Base-by-base conservation (phyloP, 2,797 vertebrate species). In the Lithobates pipiens region DNA sequence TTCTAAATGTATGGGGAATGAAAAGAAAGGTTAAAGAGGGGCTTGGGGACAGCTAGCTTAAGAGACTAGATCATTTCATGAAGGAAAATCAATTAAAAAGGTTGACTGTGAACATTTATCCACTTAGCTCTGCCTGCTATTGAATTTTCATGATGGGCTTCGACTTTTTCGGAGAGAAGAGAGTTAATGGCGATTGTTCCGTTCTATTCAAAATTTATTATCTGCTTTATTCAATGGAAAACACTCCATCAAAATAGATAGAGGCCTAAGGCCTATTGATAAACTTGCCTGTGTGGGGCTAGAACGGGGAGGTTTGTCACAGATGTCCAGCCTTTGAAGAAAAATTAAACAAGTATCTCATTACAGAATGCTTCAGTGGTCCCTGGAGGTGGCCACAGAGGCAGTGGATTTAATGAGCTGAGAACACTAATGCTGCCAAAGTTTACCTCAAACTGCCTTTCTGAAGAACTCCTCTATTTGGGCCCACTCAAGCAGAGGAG, bases 311-410 rank as follows among this genome's bases (percentile, higher is more conserved):
- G 95, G 95, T 96, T 95, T 96, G 97, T 98, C 97, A 97, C 98
- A 99, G 98, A 99, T 99, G 98, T 98, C 98, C 97, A 88, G 95
- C 95, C 96, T 99, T 98, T 98, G 97, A 99, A 99, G 97, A 97
- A 97, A 98, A 99, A 99, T 99, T 99, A 99, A 99, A 99, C 98
- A 99, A 99, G 98, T 99, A 98, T 97, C 98, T 99, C 97, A 98
- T 99, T 99, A 99, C 97, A 94, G 95, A 96, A 97, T 95, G 98
- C 97, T 97, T 97, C 97, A 97, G 94, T 96, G 97, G 96, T 98
- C 98, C 96, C 98, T 94, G 95, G 98, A 98, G 98, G 97, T 97
- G 97, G 96, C 95, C 96, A 91, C 96, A 95, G 97, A 97, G 96
- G 95, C 97, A 96, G 96, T 93, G 93, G 95, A 97, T 98, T 99